Base-by-base conservation (phyloP, 2,797 vertebrate genomes). In the Etheostoma perlongum region DNA sequence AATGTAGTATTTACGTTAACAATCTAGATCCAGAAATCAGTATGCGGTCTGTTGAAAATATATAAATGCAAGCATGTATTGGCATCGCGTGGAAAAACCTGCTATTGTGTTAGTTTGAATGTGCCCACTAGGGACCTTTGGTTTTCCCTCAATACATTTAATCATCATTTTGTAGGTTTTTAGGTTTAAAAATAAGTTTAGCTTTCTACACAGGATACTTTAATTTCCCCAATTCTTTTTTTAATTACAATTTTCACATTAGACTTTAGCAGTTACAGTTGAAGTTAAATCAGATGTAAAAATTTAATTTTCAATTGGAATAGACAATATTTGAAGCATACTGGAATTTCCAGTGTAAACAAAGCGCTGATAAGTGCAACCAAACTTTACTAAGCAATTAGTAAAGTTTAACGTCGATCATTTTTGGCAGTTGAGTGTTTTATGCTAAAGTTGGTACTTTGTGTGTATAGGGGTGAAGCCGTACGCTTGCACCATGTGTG, bases 401-500 rank as follows among this genome's bases (percentile, higher is more conserved):
- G 93, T 94, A 93, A 94, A 92, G 93, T 93, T 92, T 82, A 74
- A 61, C 42, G 70, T 78, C 48, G 93, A 94, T 93, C 84, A 92
- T 94, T 94, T 95, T 95, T 91, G 94, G 94, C 94, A 95, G 94
- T 94, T 94, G 93, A 91, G 59, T 83, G 86, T 71, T 83, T 83
- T 66, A 89, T 89, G 90, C 94, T 94, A 93, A 94, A 94, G 92
- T 58, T 93, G 92, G 91, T 93, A 91, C 94, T 94, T 93, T 94
- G 91, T 94, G 91, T 94, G 93, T 61, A 40, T 94, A 95, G 94
- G 94, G 91, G 94, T 95, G 94, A 95, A 95, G 92, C 94, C 94
- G 86, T 95, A 94, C 93, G 94, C 93, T 94, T 95, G 94, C 94
- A 95, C 94, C 94, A 95, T 95, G 94, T 95, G 94, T 93, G 94